Percentiles rank a stretch among this genome's conserved stretches.
phyloP scores from a whole-genome alignment of 2,797 vertebrate genomes.

The Cossypha niveicapilla region DNA sequence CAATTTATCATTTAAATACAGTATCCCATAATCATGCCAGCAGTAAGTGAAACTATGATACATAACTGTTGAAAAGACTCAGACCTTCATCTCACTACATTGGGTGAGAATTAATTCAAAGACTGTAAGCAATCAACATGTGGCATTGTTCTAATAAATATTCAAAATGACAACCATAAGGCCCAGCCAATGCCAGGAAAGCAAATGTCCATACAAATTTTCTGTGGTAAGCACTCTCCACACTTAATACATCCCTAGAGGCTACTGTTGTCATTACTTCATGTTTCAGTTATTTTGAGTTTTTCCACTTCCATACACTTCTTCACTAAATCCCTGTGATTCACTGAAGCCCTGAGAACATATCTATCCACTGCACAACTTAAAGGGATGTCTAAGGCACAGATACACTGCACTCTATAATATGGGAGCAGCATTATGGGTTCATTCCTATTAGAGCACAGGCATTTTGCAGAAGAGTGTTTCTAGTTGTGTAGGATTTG shows the following conservation, averaged over 20 bases:
- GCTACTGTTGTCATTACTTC: constrained; percentile 36
- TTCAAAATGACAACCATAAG: constrained; percentile 44
- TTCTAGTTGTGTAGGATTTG: background rate
- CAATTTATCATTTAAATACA: background rate
- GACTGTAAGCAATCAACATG: constrained; percentile 41
- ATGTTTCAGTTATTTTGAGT: constrained; percentile 12
- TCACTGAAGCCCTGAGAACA: background rate
- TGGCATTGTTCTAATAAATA: constrained; percentile 55
- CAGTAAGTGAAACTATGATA: background rate
- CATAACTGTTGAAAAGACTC: constrained; percentile 9
- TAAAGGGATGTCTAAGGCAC: background rate
- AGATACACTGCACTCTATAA: background rate
- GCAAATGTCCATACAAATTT: constrained; percentile 40
- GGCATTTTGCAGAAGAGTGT: background rate
- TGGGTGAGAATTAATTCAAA: constrained; percentile 33
- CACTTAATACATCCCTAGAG: constrained; percentile 12
- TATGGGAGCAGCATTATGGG: background rate
- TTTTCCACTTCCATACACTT: background rate
- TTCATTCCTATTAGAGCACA: background rate
- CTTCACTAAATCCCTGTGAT: background rate
- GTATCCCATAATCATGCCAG: background rate
- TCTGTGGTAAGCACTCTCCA: constrained; percentile 34
- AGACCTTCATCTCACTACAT: background rate
- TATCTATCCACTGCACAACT: background rate
- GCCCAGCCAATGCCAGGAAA: constrained; percentile 39